Evolutionary conservation across 2,797 vertebrate genomes (phyloP).

Genomic region (Xiphophorus birchmanni): DNA sequence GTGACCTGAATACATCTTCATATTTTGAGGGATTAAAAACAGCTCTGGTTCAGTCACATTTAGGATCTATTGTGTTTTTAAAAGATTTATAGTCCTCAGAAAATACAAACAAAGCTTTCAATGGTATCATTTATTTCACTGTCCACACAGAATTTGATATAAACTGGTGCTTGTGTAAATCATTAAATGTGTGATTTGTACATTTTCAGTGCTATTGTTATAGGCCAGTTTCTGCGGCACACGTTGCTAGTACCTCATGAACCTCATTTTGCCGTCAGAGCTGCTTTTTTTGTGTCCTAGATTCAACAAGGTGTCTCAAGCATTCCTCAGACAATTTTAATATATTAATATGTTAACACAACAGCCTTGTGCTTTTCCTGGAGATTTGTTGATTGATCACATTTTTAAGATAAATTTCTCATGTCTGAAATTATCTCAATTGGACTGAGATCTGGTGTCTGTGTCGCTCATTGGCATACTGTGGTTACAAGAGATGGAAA

Average conservation of each 20-base stretch:
- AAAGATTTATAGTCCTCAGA: neutral
- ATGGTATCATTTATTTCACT: neutral
- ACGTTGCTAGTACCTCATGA: neutral
- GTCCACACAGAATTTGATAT: neutral
- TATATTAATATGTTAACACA: neutral
- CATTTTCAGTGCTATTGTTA: neutral
- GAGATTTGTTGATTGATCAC: neutral
- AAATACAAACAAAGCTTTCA: neutral
- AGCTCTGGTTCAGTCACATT: conserved; percentile 42
- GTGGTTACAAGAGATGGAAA: neutral
- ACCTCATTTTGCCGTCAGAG: neutral
- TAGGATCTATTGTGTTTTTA: conserved; percentile 17
- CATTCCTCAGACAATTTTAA: neutral
- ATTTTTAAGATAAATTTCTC: neutral
- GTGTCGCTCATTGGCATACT: neutral
- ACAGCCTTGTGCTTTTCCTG: neutral
- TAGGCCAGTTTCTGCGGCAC: neutral
- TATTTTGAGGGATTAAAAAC: conserved; percentile 26
- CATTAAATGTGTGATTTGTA: neutral
- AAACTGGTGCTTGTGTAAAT: conserved; percentile 1
- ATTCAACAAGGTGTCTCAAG: neutral
- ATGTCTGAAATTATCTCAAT: neutral
- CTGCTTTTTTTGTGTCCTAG: neutral
- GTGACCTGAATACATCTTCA: conserved; percentile 66
- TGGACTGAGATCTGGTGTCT: neutral